These are phyloP conservation scores for Megalonaias nervosa DNA, from an alignment of 1,140 invertebrate genomes.

Conservation along the genomic window DNA sequence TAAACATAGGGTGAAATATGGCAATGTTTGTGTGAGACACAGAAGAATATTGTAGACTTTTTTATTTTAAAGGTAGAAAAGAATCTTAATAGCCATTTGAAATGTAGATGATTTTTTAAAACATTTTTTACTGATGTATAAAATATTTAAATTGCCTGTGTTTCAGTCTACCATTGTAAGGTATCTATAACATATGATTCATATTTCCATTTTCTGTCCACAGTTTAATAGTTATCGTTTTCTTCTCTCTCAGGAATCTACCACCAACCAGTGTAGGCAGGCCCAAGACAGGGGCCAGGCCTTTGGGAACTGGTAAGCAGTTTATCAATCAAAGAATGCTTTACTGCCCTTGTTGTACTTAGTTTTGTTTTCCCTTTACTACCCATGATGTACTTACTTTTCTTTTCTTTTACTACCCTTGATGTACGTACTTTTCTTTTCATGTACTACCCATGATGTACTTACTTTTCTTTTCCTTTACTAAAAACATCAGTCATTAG, in stretches of 20 bases:
- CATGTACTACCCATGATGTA: neutral
- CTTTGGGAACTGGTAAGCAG: conserved; percentile 27
- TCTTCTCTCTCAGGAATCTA: conserved; percentile 41
- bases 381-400: neutral
- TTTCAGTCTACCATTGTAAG: too few relatives aligned
- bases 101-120: too few relatives aligned
- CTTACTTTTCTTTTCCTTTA: neutral
- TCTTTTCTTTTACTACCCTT: neutral
- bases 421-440: neutral
- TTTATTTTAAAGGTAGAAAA: too few relatives aligned
- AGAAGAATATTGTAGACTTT: too few relatives aligned
- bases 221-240: conserved; percentile 36
- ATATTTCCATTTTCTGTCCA: neutral
- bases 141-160: too few relatives aligned
- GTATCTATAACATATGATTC: neutral
- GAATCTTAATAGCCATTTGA: too few relatives aligned
- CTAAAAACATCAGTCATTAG: too few relatives aligned
- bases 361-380: neutral
- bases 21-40: too few relatives aligned
- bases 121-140: too few relatives aligned
- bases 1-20: too few relatives aligned
- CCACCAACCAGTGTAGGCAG: conserved; percentile 19
- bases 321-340: neutral
- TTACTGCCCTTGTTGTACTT: neutral
- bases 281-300: conserved; percentile 23